Conservation (phyloP, 2,888 invertebrate genomes). For the Sphaerophoria rueppellii region DNA sequence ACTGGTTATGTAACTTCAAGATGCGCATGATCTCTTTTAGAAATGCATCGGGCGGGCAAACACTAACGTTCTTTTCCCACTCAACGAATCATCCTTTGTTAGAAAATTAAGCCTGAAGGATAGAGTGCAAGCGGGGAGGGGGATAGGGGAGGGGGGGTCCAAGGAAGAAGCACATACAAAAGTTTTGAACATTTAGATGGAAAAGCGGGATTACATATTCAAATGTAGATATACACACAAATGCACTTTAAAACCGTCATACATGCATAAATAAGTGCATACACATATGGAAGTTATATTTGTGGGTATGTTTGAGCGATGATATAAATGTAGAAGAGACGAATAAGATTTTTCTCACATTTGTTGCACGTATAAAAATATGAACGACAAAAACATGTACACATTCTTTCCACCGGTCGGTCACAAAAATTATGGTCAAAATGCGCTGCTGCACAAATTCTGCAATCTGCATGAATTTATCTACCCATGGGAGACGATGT, state of each 20-base stretch:
- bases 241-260: constrained; percentile 17
- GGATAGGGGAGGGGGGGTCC: not conserved
- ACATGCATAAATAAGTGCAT: not conserved
- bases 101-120: constrained; percentile 2
- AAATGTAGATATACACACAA: constrained; percentile 35
- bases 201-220: constrained; percentile 61
- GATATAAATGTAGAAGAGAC: constrained; percentile 7
- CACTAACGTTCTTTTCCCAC: constrained; percentile 48
- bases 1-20: constrained; percentile 67
- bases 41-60: constrained; percentile 70
- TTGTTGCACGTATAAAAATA: constrained; percentile 55
- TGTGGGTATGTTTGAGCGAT: not conserved
- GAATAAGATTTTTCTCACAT: constrained; percentile 49
- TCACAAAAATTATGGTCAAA: constrained; percentile 57
- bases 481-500: constrained; percentile 5
- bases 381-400: constrained; percentile 7
- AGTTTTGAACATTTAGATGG: constrained; percentile 17
- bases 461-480: constrained; percentile 27
- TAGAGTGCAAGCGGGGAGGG: not conserved
- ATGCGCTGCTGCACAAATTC: constrained; percentile 46
- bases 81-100: constrained; percentile 44
- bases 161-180: constrained; percentile 2
- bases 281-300: not conserved
- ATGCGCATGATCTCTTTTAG: constrained; percentile 68
- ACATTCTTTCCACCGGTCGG: constrained; percentile 51